Conservation (phyloP, 1,140 invertebrate genomes). For the Campoletis sonorensis region DNA sequence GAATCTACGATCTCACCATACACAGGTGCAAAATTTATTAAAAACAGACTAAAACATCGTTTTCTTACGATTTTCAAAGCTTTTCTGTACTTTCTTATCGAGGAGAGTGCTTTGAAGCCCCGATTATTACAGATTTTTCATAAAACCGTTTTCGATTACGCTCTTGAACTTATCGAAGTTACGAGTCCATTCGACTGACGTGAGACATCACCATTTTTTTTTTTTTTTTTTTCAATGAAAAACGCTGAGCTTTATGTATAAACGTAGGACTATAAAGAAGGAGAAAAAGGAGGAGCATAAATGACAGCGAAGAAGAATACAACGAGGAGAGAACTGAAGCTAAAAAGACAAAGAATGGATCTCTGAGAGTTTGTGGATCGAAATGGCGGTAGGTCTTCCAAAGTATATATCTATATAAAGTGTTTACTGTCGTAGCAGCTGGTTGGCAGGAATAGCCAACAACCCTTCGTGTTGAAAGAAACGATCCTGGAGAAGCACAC, state of each 20-base stretch:
- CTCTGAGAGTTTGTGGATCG: slow-evolving; percentile 28
- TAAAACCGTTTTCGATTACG: no score
- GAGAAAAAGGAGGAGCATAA: background rate
- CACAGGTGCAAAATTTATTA: no score
- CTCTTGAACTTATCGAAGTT: no score
- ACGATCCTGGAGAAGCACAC: background rate
- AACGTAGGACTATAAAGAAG: background rate
- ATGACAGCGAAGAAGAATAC: slow-evolving; percentile 30
- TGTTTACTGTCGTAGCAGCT: slow-evolving; percentile 14
- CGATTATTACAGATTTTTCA: no score
- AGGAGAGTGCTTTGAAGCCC: no score
- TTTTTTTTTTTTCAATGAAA: no score
- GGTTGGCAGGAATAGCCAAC: slow-evolving; percentile 26
- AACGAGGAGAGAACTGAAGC: slow-evolving; percentile 4
- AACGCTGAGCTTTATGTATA: background rate
- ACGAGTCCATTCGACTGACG: no score
- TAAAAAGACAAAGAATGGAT: slow-evolving; percentile 22
- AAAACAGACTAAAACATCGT: no score
- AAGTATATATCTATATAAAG: slow-evolving; percentile 2
- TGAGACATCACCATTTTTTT: background rate
- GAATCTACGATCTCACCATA: no score
- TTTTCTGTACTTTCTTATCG: no score
- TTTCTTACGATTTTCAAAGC: no score
- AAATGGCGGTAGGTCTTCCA: slow-evolving; percentile 38
- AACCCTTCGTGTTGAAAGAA: background rate